These are phyloP conservation scores for Platynereis dumerilii DNA, from an alignment of 2,888 invertebrate species.

Conservation along the genomic window DNA sequence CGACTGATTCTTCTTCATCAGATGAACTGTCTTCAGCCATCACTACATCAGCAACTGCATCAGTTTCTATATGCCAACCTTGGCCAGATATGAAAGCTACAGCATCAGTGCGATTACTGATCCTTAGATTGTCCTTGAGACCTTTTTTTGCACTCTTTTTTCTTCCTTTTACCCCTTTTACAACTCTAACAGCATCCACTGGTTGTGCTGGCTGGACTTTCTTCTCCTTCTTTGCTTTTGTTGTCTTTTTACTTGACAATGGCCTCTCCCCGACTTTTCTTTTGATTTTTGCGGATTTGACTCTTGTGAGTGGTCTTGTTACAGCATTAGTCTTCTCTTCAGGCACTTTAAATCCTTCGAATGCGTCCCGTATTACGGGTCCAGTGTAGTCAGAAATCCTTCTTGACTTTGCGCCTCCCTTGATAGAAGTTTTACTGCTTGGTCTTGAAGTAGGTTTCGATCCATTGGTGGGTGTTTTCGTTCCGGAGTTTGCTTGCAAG, in stretches of 20 bases:
- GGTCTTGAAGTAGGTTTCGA: too few relatives aligned
- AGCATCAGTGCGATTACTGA: slow-evolving; percentile 15
- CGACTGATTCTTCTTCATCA: slow-evolving; percentile 41
- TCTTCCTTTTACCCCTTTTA: slow-evolving; percentile 26
- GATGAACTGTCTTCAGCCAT: too few relatives aligned
- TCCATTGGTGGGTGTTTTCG: too few relatives aligned
- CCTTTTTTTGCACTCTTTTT: slow-evolving; percentile 19
- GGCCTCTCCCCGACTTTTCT: not conserved
- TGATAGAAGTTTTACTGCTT: too few relatives aligned
- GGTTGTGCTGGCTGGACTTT: not conserved
- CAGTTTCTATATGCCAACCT: slow-evolving; percentile 54
- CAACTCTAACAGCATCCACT: slow-evolving; percentile 40
- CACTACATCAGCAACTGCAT: slow-evolving; percentile 35
- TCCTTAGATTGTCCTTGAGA: slow-evolving; percentile 7
- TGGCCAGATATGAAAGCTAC: slow-evolving; percentile 51
- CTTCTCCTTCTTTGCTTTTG: not conserved
- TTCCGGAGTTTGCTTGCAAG: too few relatives aligned
- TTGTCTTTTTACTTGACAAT: not conserved
- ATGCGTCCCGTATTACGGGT: slow-evolving; percentile 35
- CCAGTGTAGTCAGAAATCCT: slow-evolving; percentile 27
- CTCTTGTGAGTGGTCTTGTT: not conserved
- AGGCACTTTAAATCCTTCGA: slow-evolving; percentile 23
- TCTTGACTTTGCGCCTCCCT: not conserved
- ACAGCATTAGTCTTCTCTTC: not conserved
- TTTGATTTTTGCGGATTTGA: slow-evolving; percentile 3